Percentiles rank a stretch among this genome's conserved stretches.
phyloP scores from a whole-genome alignment of 2,888 invertebrate species.

The Harmothoe impar region DNA sequence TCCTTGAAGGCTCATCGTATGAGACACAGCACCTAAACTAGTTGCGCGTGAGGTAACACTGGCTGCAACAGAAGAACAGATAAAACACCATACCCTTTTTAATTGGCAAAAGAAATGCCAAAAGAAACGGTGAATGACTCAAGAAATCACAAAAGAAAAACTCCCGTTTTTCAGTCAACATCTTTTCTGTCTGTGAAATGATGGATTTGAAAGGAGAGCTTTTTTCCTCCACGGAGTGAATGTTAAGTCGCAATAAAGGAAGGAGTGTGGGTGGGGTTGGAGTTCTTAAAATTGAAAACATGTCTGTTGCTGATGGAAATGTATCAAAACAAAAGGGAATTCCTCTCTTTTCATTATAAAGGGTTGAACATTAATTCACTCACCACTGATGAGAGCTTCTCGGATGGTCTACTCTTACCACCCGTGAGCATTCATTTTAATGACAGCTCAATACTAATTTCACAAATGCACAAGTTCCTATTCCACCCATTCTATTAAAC shows the following conservation, averaged over 20 bases:
- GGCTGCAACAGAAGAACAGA: background rate
- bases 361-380: background rate
- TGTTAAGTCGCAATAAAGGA: background rate
- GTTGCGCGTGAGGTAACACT: background rate
- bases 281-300: background rate
- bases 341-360: background rate
- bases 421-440: background rate
- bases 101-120: background rate
- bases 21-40: too few species aligned
- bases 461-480: background rate
- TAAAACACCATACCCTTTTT: conserved; percentile 13
- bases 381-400: background rate
- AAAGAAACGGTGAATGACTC: background rate
- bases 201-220: background rate
- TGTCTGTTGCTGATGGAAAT: background rate
- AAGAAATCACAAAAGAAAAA: background rate
- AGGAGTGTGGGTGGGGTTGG: background rate
- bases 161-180: background rate
- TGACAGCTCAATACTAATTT: conserved; percentile 1
- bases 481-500: background rate
- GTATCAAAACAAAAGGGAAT: background rate
- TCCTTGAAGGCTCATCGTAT: too few species aligned
- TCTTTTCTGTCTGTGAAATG: background rate
- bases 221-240: background rate
- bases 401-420: too few species aligned